Evolutionary conservation across 2,888 invertebrate genomes (phyloP), one percentile per base, ranked within the genome.

Genomic region (Cheilosia scutellata): DNA sequence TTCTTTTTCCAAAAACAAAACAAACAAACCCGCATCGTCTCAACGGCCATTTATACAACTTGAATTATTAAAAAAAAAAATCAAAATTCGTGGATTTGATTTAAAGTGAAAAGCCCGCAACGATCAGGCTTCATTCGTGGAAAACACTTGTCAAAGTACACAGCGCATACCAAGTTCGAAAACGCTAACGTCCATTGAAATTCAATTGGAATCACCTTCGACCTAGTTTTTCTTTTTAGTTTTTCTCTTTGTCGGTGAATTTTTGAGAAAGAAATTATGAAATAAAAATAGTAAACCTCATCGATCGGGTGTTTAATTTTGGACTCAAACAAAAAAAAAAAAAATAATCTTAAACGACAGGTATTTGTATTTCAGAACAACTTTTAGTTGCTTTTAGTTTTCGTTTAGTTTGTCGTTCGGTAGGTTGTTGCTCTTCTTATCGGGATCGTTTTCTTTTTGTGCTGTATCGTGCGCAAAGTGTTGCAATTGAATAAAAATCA

Each of bases 151-250:
- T 5, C 27, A 40, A 60, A 40, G 37, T 27, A 16, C 49, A 53
- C 25, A 31, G n/a, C 33, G 20, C n/a, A 58, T 33, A 16, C 29
- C 29, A 31, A 49, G 31, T 53, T 72, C 47, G 9, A 74, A 83
- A 72, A 63, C 62, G 29, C 62, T n/a, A 72, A 49, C 16, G 37
- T 74, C 65, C 51, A 76, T 80, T 84, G 58, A 76, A 84, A 71
- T 71, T 71, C 71, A 80, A 80, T 84, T 84, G 60, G 60, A 71
- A 80, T 71, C 71, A 84, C 84, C 75, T 80, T 80, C 84, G 79
- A 60, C 84, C 70, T 80, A 84, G 80, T 75, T 84, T 75, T 53
- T 63, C 31, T 11, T 9, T 37, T 37, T 55, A 42, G 13, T 58
- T 63, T 78, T 63, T 63, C 57, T 62, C 55, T 63, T 53, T 25